Evolutionary conservation across 2,113 vertebrate genomes (phyloP).

Genomic region (Argyrosomus japonicus): DNA sequence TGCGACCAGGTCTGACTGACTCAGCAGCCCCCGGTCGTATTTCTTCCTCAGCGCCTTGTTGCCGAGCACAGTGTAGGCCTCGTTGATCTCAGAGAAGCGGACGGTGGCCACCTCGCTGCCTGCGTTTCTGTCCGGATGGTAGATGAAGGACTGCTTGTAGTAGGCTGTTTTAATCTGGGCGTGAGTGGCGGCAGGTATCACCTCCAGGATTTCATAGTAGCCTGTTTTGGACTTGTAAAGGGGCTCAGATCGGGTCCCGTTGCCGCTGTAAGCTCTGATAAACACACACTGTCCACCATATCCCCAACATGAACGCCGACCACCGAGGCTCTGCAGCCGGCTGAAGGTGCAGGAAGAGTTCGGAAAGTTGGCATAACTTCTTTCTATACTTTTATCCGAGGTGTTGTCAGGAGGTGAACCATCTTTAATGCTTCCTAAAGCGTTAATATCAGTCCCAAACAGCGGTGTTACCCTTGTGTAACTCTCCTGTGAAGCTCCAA

Average conservation of each 20-base stretch:
- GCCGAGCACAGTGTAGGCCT: conserved; percentile 91
- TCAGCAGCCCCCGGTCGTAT: conserved; percentile 89
- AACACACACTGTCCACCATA: conserved; percentile 1
- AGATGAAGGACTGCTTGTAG: conserved; percentile 91
- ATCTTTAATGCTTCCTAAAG: neutral
- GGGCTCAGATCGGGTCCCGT: conserved; percentile 27
- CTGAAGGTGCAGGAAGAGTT: neutral
- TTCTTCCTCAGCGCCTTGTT: conserved; percentile 85
- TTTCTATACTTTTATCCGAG: rapidly evolving
- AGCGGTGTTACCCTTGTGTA: conserved; percentile 7
- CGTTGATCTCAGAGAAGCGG: conserved; percentile 87
- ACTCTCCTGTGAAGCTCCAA: neutral
- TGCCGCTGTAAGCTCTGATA: conserved; percentile 47
- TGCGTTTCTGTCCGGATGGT: conserved; percentile 90
- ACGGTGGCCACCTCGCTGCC: conserved; percentile 83
- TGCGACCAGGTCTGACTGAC: conserved; percentile 76
- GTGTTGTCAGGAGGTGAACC: neutral
- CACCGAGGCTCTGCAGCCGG: neutral
- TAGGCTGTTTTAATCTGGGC: conserved; percentile 93
- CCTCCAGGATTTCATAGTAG: conserved; percentile 88
- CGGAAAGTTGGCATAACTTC: neutral
- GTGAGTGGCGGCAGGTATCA: conserved; percentile 84
- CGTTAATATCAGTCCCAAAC: neutral
- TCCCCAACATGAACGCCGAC: neutral
- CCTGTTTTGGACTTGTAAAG: conserved; percentile 78